Base-by-base conservation (phyloP, 1,140 invertebrate genomes). In the Bombus confusus region DNA sequence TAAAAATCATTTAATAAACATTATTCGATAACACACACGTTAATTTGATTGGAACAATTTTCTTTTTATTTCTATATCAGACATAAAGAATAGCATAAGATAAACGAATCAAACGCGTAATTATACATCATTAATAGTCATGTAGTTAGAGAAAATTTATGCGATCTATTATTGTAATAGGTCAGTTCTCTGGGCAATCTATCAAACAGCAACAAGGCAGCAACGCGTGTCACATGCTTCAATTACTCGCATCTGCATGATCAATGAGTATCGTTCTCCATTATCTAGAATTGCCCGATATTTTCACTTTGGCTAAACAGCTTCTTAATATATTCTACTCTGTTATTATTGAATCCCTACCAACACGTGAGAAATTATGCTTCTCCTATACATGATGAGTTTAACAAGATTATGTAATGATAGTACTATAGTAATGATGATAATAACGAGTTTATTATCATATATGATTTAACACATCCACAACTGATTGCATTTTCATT, bases 81-180 rank as follows among this genome's bases (percentile, higher is more conserved):
- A 22, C 6, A 52, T 22, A 52, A 22, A 52, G 18, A 22, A 52
- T 22, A 52, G 18, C 47, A 52, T 52, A 22, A 22, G 18, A 52
- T 52, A 22, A 52, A 52, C 5, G 25, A 69, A 37, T 37, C 0
- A 31, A 68, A 68, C 22, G 2, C 9, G 52, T 39, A 79, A n/a
- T 39, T 43, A 52, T 52, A 57, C 69, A 74, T 62, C 28, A 88
- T 87, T 87, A 88, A 85, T 88, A 68, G 71, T 31, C 57, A 78
- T 62, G 57, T 73, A 85, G 74, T 22, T n/a, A 72, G 18, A 39
- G 83, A 39, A 81, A 82, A 88, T 88, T 88, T 88, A 88, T 88
- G 77, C 57, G 72, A 88, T 85, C 52, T 88, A 72, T 66, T 88
- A 73, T 66, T 88, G 85, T 87, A 88, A 88, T 88, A 85, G 76